phyloP scores from a whole-genome alignment of 2,113 vertebrate species.

The Pontoporia blainvillei region DNA sequence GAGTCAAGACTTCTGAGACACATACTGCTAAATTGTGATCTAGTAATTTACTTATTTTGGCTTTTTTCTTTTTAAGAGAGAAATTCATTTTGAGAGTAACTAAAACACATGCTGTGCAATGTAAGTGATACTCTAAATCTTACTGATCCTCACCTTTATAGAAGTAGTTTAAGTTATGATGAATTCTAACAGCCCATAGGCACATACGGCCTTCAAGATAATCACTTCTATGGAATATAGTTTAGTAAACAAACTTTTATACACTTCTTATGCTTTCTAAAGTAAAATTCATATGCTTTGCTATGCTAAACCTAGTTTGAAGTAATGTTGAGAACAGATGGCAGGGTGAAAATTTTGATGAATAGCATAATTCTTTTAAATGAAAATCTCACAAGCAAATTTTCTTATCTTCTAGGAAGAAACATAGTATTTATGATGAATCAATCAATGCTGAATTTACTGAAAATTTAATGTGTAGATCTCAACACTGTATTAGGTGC shows the following conservation, averaged over 20 bases:
- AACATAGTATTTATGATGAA: neutral
- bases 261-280: neutral
- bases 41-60: neutral
- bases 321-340: slow-evolving; percentile 18
- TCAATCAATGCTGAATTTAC: neutral
- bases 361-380: slow-evolving; percentile 19
- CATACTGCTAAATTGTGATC: neutral
- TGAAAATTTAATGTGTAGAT: neutral
- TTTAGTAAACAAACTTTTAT: neutral
- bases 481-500: neutral
- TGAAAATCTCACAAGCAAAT: neutral
- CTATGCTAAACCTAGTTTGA: neutral
- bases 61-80: neutral
- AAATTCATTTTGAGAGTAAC: neutral
- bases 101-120: neutral
- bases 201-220: neutral
- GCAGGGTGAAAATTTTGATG: slow-evolving; percentile 1
- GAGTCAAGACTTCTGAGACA: neutral
- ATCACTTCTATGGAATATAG: neutral
- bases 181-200: neutral
- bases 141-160: neutral
- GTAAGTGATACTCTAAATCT: neutral
- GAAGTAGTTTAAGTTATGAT: neutral
- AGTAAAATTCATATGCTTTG: slow-evolving; percentile 29
- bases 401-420: neutral